Conservation (phyloP, 2,797 vertebrate species). For the Helicolenus hilgendorfi region DNA sequence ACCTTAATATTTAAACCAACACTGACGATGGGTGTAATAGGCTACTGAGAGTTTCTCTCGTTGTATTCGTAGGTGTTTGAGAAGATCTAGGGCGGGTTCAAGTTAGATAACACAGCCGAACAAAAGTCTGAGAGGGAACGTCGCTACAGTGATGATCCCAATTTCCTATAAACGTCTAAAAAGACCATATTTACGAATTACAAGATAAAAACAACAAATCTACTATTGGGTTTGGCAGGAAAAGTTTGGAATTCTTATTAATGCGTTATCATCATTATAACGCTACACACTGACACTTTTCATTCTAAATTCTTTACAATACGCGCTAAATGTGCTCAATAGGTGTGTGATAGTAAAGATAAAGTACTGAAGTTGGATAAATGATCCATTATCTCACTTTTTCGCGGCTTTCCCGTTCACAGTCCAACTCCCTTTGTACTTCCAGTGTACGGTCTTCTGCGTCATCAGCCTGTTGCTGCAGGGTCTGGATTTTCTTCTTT, state of each 20-base stretch:
- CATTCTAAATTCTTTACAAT: not conserved
- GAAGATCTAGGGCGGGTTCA: slow-evolving; percentile 40
- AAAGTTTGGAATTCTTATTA: not conserved
- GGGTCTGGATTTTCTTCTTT: slow-evolving; percentile 95
- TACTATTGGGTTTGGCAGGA: not conserved
- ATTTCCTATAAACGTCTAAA: not conserved
- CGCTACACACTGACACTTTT: not conserved
- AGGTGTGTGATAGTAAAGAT: not conserved
- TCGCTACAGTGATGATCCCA: not conserved
- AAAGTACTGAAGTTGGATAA: not conserved
- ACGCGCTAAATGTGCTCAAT: not conserved
- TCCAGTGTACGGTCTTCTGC: slow-evolving; percentile 93
- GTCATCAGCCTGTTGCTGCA: slow-evolving; percentile 95
- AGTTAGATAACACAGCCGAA: slow-evolving; percentile 58
- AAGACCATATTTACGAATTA: not conserved
- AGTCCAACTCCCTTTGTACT: slow-evolving; percentile 93
- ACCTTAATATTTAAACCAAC: not conserved
- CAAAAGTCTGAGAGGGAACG: slow-evolving; percentile 27
- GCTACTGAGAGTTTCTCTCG: not conserved
- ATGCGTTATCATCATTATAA: not conserved
- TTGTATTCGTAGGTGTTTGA: slow-evolving; percentile 3
- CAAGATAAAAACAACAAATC: not conserved
- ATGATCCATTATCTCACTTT: slow-evolving; percentile 90
- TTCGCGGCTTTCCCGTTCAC: slow-evolving; percentile 93
- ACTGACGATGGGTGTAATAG: not conserved